phyloP scores from a whole-genome alignment of 92 coral and sea anemone species.

The Zoanthus solanderi region DNA sequence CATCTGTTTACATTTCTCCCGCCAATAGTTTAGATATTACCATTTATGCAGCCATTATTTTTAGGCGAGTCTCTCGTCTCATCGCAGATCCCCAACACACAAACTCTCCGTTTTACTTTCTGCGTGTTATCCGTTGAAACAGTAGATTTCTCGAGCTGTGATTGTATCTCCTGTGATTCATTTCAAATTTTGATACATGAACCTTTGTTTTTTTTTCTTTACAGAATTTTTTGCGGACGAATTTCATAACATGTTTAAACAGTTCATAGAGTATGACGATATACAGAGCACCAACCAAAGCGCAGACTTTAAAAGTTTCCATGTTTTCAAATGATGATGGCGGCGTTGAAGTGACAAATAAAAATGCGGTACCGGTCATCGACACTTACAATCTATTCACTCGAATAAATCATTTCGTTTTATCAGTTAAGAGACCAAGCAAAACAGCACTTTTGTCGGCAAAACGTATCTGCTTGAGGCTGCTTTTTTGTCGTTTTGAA shows the following conservation, averaged over 20 bases:
- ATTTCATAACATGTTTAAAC: not conserved
- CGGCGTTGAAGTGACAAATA: not conserved
- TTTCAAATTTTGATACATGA: not conserved
- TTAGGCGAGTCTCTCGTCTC: too few relatives aligned
- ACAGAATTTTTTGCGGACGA: not conserved
- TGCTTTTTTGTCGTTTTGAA: not conserved
- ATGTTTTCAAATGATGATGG: not conserved
- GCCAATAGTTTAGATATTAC: too few relatives aligned
- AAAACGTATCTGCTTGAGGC: not conserved
- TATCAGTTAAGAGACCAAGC: not conserved
- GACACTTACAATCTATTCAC: not conserved
- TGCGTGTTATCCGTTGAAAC: not conserved
- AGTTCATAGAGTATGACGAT: not conserved
- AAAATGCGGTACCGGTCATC: not conserved
- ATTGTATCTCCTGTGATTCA: not conserved
- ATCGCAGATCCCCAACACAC: too few relatives aligned
- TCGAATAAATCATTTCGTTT: not conserved
- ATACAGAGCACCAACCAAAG: not conserved
- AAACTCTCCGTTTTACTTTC: not conserved
- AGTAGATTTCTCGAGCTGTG: constrained; percentile 27
- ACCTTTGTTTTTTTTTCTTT: constrained; percentile 1
- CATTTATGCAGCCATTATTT: too few relatives aligned
- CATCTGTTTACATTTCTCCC: too few relatives aligned
- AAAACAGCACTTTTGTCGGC: not conserved
- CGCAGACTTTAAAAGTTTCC: not conserved